Percentiles rank a stretch among this genome's conserved stretches.
Conservation (phyloP, 2,888 invertebrate genomes). For the Deilephila porcellus region DNA sequence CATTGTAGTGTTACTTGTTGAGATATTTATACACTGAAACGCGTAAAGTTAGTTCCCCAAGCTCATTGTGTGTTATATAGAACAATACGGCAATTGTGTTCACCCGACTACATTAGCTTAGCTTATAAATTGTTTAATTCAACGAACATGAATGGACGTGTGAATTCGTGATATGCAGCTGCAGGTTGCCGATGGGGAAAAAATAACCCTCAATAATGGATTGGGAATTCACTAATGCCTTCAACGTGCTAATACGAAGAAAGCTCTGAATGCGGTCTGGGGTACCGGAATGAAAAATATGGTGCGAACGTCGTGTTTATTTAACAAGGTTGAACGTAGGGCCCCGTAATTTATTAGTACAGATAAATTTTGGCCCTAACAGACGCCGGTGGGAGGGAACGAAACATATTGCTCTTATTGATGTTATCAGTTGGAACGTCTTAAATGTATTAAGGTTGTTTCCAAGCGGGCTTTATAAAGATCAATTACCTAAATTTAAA, state of each 20-base stretch:
- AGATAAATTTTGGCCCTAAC: slow-evolving; percentile 75
- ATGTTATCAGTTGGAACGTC: slow-evolving; percentile 56
- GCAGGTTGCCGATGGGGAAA: background rate
- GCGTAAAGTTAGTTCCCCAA: slow-evolving; percentile 18
- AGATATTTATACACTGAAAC: slow-evolving; percentile 24
- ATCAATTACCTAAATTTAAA: slow-evolving; percentile 27
- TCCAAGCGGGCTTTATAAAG: slow-evolving; percentile 26
- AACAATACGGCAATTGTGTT: slow-evolving; percentile 25
- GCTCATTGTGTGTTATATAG: slow-evolving; percentile 10
- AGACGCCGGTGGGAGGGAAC: slow-evolving; percentile 49
- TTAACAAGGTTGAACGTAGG: slow-evolving; percentile 65
- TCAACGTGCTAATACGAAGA: background rate
- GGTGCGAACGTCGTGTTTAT: slow-evolving; percentile 74
- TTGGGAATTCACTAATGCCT: slow-evolving; percentile 21
- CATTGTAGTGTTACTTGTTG: slow-evolving; percentile 20
- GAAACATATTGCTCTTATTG: slow-evolving; percentile 63
- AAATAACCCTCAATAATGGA: background rate
- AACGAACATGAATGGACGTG: slow-evolving; percentile 4
- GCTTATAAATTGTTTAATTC: background rate
- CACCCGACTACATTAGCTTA: slow-evolving; percentile 9
- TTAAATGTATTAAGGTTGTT: slow-evolving; percentile 39
- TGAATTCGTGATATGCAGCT: background rate
- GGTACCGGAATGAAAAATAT: slow-evolving; percentile 69
- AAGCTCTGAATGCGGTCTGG: slow-evolving; percentile 25
- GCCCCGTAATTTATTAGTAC: slow-evolving; percentile 70